Conservation (phyloP, 2,797 vertebrate genomes). For the Trachops cirrhosus region DNA sequence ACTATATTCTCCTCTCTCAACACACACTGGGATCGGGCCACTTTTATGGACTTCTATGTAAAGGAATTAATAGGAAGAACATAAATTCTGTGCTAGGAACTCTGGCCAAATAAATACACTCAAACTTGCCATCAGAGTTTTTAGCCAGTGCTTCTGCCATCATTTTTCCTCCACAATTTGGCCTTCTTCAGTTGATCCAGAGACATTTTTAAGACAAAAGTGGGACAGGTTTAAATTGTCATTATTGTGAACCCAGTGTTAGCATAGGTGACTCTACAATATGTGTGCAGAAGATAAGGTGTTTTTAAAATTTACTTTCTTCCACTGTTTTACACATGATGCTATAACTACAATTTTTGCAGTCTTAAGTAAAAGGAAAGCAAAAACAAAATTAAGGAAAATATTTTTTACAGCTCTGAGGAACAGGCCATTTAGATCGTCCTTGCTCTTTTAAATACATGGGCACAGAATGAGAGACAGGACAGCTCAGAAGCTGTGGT, state of each 20-base stretch:
- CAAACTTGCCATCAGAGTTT: constrained; percentile 54
- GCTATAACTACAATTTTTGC: constrained; percentile 49
- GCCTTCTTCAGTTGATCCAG: constrained; percentile 73
- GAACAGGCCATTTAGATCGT: constrained; percentile 47
- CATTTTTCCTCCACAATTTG: constrained; percentile 60
- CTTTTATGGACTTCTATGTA: constrained; percentile 64
- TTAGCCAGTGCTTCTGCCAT: neutral
- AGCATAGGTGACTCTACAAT: neutral
- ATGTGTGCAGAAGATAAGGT: neutral
- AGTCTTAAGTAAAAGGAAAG: constrained; percentile 5
- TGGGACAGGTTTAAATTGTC: constrained; percentile 55
- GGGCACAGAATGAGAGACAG: constrained; percentile 25
- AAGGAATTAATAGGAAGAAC: constrained; percentile 60
- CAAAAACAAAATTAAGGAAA: constrained; percentile 17
- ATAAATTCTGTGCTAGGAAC: constrained; percentile 64
- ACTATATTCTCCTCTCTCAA: constrained; percentile 55
- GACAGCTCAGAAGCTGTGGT: constrained; percentile 12
- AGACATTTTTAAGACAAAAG: constrained; percentile 70
- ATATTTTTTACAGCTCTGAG: constrained; percentile 51
- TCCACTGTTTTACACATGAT: constrained; percentile 20
- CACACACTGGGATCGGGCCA: constrained; percentile 55
- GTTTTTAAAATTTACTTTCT: constrained; percentile 38
- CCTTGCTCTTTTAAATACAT: constrained; percentile 63
- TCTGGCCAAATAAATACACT: constrained; percentile 54
- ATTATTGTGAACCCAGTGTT: constrained; percentile 30